phyloP scores from a whole-genome alignment of 30 jellyfish, hydroid and myxozoan genomes.

The Aurelia aurita region DNA sequence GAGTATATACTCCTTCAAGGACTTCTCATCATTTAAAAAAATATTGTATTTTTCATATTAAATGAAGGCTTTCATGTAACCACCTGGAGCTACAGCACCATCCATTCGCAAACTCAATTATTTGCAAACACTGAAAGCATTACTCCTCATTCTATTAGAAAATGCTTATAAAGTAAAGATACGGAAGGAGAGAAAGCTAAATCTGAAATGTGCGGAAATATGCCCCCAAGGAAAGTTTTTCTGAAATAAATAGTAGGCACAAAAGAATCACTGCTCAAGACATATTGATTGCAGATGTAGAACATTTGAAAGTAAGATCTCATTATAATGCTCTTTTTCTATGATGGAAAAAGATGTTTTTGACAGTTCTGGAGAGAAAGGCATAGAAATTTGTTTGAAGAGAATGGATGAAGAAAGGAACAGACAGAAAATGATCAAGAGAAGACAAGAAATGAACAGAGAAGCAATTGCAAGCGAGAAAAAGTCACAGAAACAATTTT shows the following conservation, averaged over 20 bases:
- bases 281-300: too few relatives aligned
- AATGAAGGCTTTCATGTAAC: constrained; percentile 22
- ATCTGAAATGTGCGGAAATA: too few relatives aligned
- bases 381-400: not conserved
- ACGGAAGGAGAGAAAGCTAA: too few relatives aligned
- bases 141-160: constrained; percentile 6
- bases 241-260: too few relatives aligned
- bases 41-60: not conserved
- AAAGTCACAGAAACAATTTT: too few relatives aligned
- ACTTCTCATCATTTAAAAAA: not conserved
- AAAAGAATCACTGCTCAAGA: not conserved
- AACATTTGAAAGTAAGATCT: too few relatives aligned
- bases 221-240: too few relatives aligned
- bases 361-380: constrained; percentile 1
- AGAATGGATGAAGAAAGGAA: constrained; percentile 3
- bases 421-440: not conserved
- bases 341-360: too few relatives aligned
- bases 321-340: too few relatives aligned
- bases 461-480: not conserved
- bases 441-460: not conserved
- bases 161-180: too few relatives aligned
- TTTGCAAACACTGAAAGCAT: constrained; percentile 24
- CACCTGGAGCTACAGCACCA: constrained; percentile 33
- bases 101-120: constrained; percentile 19
- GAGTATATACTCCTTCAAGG: too few relatives aligned